A percentile compares a stretch with the other conserved stretches of the same genome.
Evolutionary conservation across 1,140 invertebrate genomes (phyloP).

Genomic region (Augochlora pura): DNA sequence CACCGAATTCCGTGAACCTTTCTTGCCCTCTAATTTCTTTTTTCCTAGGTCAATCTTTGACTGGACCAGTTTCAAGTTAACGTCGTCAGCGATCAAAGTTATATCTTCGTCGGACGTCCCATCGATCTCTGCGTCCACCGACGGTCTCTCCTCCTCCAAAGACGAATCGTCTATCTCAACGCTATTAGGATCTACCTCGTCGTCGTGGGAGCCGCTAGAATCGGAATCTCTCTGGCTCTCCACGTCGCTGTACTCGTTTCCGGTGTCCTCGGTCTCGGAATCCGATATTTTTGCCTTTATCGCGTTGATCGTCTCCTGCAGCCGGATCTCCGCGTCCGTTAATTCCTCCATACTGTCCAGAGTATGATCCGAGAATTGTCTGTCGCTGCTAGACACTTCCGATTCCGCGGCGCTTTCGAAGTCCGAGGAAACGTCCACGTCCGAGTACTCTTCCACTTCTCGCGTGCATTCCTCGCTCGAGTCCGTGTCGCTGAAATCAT

Average conservation of each 20-base stretch:
- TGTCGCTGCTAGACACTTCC: conserved; percentile 41
- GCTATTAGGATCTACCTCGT: neutral
- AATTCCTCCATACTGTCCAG: conserved; percentile 60
- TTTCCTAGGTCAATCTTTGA: neutral
- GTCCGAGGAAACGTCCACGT: conserved; percentile 33
- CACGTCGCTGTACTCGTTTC: conserved; percentile 43
- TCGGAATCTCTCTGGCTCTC: conserved; percentile 35
- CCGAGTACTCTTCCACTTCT: conserved; percentile 37
- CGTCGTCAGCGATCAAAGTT: conserved; percentile 22
- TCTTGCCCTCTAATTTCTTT: neutral
- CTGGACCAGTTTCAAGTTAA: neutral
- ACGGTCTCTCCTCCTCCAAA: conserved; percentile 22
- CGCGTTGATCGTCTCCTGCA: conserved; percentile 74
- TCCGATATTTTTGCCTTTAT: conserved; percentile 76
- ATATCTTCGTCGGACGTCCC: conserved; percentile 28
- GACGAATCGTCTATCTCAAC: conserved; percentile 26
- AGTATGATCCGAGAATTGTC: conserved; percentile 43
- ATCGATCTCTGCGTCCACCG: neutral
- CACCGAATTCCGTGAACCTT: too few relatives aligned
- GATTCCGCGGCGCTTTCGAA: conserved; percentile 45
- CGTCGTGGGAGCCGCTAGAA: neutral
- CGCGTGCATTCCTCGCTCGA: conserved; percentile 49
- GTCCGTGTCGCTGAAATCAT: conserved; percentile 39
- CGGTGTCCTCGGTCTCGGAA: conserved; percentile 58
- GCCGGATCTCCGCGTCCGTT: conserved; percentile 70